Evolutionary conservation across 37 sponge, comb jelly and placozoan species (phyloP), one percentile per base, ranked within the genome.

Genomic region (Chondrosia reniformis): DNA sequence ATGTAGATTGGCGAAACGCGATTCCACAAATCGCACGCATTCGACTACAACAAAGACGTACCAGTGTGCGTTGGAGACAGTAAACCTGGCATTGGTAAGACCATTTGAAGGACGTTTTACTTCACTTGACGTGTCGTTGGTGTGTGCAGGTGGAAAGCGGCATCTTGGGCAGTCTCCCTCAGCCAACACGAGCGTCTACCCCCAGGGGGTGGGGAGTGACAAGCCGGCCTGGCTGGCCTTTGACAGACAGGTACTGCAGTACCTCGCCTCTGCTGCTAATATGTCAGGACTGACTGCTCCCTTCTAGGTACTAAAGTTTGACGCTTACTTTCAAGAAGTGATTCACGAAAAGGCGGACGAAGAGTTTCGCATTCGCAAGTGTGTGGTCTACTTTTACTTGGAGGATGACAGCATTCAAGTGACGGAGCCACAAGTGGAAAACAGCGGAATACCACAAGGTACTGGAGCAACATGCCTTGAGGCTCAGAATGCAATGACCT

Each of bases 371-470:
- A 77, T 93, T 12, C 77, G 99, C 1, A 81, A 84, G 63, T 93
- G 85, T 46, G 71, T 80, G 38, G 88, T 97, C 58, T 78, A 85
- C 43, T 98, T 93, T 88, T 95, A 95, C 78, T 76, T 98, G 85
- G 99, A 98, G 55, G 99, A 98, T 82, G 99, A 98, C 85, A 95
- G 87, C 58, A 88, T 98, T 24, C 94, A 98, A 52, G 94, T 93
- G 12, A 86, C 84, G 34, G 97, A 97, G 45, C 89, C 86, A 39
- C 45, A 74, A 24, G 56, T 82, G 74, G 92, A 91, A 58, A 98
- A 98, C 87, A 88, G 91, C 42, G 99, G 96, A 45, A 90, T 98
- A 5, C 99, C 99, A 54, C 99, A 98, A 76, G 99, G 99, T 89
- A 49, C 52, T 49, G 15, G 15, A 10, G 52, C 52, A 15, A 15